phyloP scores from a whole-genome alignment of 2,797 vertebrate genomes.

The Gastrophryne carolinensis region DNA sequence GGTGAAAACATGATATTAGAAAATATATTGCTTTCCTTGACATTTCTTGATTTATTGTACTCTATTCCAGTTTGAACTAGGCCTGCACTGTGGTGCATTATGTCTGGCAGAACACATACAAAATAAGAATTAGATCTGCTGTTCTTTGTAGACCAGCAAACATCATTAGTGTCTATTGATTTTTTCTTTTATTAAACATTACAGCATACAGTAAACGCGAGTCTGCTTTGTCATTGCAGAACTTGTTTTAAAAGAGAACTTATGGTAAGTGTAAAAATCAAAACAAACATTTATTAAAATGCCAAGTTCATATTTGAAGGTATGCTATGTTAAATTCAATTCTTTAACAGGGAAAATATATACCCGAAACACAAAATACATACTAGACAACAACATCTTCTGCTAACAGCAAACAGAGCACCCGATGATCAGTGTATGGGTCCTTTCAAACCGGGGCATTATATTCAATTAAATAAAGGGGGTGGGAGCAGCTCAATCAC shows the following conservation, averaged over 20 bases:
- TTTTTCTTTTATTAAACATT: slow-evolving; percentile 4
- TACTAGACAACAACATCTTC: too few relatives aligned
- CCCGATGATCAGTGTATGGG: too few relatives aligned
- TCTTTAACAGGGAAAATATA: too few relatives aligned
- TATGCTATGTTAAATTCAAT: too few relatives aligned
- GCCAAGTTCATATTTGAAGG: too few relatives aligned
- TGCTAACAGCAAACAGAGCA: too few relatives aligned
- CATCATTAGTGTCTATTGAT: slow-evolving; percentile 31
- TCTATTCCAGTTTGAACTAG: slow-evolving; percentile 31
- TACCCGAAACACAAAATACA: too few relatives aligned
- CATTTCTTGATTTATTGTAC: slow-evolving; percentile 40
- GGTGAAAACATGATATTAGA: not conserved
- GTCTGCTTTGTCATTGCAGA: not conserved
- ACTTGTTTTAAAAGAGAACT: not conserved
- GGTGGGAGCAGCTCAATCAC: too few relatives aligned
- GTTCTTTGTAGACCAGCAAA: slow-evolving; percentile 7
- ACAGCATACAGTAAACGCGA: not conserved
- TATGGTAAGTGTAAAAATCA: not conserved
- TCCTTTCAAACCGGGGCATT: too few relatives aligned
- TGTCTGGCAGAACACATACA: slow-evolving; percentile 17
- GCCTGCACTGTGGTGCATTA: slow-evolving; percentile 26
- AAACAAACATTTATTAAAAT: too few relatives aligned
- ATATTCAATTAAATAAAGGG: too few relatives aligned
- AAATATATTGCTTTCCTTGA: slow-evolving; percentile 18
- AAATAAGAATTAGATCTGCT: slow-evolving; percentile 30